A percentile compares a stretch with the other conserved stretches of the same genome.
Evolutionary conservation across 2,888 invertebrate species (phyloP).

Genomic region (Plutella xylostella): DNA sequence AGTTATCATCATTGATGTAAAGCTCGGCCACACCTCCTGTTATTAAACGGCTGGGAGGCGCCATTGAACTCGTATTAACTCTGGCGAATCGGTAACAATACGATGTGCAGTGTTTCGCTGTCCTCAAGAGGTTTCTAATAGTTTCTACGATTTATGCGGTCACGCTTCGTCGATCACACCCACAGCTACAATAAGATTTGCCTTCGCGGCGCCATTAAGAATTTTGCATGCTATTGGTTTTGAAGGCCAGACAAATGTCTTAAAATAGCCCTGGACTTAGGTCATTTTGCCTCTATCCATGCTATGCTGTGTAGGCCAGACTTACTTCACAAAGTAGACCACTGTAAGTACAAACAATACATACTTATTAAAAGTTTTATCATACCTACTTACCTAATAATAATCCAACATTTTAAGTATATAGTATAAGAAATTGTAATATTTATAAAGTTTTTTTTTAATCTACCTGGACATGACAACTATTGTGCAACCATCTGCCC

Average conservation of each 20-base stretch:
- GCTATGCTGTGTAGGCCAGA: no score
- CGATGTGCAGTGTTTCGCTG: conserved; percentile 31
- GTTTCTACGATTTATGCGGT: conserved; percentile 42
- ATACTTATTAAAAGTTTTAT: no score
- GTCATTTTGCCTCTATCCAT: no score
- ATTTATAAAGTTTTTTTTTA: no score
- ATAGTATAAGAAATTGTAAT: no score
- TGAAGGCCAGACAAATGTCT: background rate
- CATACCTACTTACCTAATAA: no score
- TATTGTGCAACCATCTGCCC: conserved; percentile 52
- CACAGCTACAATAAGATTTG: conserved; percentile 32
- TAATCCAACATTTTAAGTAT: no score
- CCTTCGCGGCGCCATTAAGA: conserved; percentile 32
- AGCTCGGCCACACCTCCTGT: conserved; percentile 51
- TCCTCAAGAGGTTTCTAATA: conserved; percentile 48
- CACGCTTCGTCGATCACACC: conserved; percentile 54
- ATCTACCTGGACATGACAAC: conserved; percentile 31
- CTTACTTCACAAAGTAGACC: no score
- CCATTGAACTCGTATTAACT: conserved; percentile 32
- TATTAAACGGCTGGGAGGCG: conserved; percentile 32
- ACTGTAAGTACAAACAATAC: no score
- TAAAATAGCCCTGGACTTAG: no score
- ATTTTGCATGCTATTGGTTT: conserved; percentile 19
- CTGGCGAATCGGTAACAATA: conserved; percentile 38
- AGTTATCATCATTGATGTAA: conserved; percentile 36